Conservation (phyloP, 2,113 vertebrate species). For the Eulacestoma nigropectus region DNA sequence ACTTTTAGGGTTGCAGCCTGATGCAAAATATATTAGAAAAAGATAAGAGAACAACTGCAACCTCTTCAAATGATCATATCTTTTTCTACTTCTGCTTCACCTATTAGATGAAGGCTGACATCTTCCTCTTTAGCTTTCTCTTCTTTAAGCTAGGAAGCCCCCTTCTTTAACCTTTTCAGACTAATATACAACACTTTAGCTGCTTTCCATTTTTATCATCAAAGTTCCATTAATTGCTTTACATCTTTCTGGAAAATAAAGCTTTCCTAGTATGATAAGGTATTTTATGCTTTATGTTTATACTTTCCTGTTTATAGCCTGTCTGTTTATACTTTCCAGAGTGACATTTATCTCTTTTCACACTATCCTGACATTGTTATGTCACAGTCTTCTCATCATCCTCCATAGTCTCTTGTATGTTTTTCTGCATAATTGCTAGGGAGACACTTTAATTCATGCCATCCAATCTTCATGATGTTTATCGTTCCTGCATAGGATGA, state of each 20-base stretch:
- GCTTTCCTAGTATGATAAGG: background rate
- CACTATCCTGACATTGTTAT: background rate
- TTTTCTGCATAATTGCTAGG: background rate
- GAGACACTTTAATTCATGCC: background rate
- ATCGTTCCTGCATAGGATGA: background rate
- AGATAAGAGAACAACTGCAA: background rate
- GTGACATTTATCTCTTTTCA: background rate
- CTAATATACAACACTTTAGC: background rate
- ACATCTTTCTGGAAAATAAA: background rate
- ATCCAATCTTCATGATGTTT: background rate
- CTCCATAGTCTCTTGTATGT: background rate
- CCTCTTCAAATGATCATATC: background rate
- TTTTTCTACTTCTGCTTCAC: background rate
- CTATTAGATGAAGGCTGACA: background rate
- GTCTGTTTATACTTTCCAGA: background rate
- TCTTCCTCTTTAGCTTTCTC: background rate
- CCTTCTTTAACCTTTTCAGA: background rate
- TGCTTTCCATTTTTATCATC: background rate
- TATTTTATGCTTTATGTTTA: background rate
- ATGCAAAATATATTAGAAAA: background rate
- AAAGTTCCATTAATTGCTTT: background rate
- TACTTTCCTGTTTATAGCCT: background rate
- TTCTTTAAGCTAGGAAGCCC: background rate
- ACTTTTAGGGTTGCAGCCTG: background rate
- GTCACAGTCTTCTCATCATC: background rate